phyloP scores from a whole-genome alignment of 2,888 invertebrate genomes.

The Drosophila testacea region DNA sequence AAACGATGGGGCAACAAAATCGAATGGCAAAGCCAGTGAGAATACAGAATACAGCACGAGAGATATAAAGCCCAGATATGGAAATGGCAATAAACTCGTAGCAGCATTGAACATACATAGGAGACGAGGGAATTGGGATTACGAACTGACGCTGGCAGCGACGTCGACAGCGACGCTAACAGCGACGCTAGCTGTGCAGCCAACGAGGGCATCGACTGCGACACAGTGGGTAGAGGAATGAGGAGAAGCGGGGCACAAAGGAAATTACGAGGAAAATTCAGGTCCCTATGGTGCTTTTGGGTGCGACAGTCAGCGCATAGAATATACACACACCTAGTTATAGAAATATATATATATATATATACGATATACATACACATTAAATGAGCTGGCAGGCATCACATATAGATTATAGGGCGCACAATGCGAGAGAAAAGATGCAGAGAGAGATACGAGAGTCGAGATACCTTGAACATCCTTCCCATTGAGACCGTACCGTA shows the following conservation, averaged over 20 bases:
- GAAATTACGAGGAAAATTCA: conserved; percentile 80
- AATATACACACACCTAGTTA: conserved; percentile 29
- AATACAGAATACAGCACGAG: conserved; percentile 52
- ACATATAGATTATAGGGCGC: conserved; percentile 71
- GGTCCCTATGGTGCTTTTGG: conserved; percentile 79
- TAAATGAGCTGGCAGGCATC: conserved; percentile 51
- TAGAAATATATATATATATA: conserved; percentile 18
- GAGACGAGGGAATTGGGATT: conserved; percentile 72
- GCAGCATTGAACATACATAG: conserved; percentile 59
- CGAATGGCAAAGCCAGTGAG: conserved; percentile 39
- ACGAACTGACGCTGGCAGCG: conserved; percentile 53
- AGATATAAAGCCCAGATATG: conserved; percentile 79
- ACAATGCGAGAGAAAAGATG: conserved; percentile 63
- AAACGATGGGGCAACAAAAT: conserved; percentile 34
- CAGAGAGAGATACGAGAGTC: conserved; percentile 55
- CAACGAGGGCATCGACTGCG: conserved; percentile 53
- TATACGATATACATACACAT: conserved; percentile 15
- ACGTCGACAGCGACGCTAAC: conserved; percentile 19
- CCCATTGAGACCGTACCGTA: conserved; percentile 32
- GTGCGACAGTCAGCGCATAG: conserved; percentile 72
- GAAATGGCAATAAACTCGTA: conserved; percentile 78
- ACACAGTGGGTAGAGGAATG: conserved; percentile 2
- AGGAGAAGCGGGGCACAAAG: conserved; percentile 53
- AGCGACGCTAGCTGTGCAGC: conserved; percentile 21
- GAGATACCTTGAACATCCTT: conserved; percentile 52